A percentile compares a stretch with the other conserved stretches of the same genome.
phyloP scores from a whole-genome alignment of 2,888 invertebrate genomes.

The Polydrusus tereticollis region DNA sequence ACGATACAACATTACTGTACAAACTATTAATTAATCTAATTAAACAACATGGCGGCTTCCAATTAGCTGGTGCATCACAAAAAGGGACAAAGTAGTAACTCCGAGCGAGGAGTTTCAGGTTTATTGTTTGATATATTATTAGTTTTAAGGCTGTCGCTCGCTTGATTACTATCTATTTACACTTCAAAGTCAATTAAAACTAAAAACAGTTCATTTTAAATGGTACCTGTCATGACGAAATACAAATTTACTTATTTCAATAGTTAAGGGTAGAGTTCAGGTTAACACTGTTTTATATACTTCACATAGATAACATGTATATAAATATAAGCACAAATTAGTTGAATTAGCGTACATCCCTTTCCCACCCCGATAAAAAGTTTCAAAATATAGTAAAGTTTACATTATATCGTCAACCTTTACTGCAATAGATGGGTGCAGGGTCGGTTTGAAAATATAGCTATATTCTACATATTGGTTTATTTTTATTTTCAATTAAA shows the following conservation, averaged over 20 bases:
- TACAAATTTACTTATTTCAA: background rate
- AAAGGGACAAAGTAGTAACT: conserved; percentile 45
- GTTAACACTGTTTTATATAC: too few relatives aligned
- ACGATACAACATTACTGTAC: conserved; percentile 20
- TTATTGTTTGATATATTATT: conserved; percentile 33
- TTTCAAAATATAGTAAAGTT: too few relatives aligned
- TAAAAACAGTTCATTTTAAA: background rate
- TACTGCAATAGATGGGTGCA: too few relatives aligned
- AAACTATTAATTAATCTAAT: conserved; percentile 61
- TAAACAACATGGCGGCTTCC: conserved; percentile 62
- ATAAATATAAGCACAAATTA: too few relatives aligned
- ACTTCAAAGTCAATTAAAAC: conserved; percentile 1
- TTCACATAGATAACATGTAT: too few relatives aligned
- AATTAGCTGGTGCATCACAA: conserved; percentile 62
- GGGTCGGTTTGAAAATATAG: too few relatives aligned
- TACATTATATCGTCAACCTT: too few relatives aligned
- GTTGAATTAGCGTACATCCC: too few relatives aligned
- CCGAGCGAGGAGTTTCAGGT: conserved; percentile 22
- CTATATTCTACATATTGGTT: too few relatives aligned
- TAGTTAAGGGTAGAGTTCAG: too few relatives aligned
- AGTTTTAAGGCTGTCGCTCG: conserved; percentile 15
- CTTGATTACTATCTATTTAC: conserved; percentile 11
- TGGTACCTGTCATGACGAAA: background rate
- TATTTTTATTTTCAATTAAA: too few relatives aligned
- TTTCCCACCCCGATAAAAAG: too few relatives aligned